These are phyloP conservation scores for Rhombomys opimus DNA, from an alignment of 2,113 vertebrate species.

Conservation along the genomic window DNA sequence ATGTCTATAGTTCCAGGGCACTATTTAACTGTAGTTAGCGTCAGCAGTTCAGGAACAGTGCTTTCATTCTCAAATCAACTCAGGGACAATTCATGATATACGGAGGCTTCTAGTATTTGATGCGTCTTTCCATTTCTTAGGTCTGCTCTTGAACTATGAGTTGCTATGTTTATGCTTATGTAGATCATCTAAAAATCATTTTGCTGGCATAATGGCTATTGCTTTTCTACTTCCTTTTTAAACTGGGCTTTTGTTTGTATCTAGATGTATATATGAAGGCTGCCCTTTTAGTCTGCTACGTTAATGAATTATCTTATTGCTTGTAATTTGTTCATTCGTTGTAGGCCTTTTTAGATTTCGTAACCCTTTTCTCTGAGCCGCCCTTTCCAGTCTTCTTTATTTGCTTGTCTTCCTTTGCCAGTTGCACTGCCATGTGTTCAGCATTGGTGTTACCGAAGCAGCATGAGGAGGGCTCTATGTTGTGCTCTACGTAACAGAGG, in stretches of 20 bases:
- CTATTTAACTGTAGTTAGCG: background rate
- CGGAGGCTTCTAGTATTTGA: background rate
- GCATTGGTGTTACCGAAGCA: background rate
- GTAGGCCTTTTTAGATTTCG: background rate
- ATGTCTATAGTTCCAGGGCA: background rate
- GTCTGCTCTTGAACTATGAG: background rate
- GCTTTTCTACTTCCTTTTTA: background rate
- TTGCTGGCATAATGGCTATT: background rate
- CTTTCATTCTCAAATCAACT: background rate
- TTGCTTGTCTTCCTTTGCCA: background rate
- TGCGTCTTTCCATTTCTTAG: background rate
- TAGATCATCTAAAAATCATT: background rate
- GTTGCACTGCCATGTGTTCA: rapidly evolving
- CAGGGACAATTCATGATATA: background rate
- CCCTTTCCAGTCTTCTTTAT: background rate
- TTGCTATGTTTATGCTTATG: background rate
- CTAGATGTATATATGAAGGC: background rate
- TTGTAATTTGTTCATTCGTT: background rate
- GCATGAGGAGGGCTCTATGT: background rate
- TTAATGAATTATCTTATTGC: background rate
- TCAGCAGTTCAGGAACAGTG: background rate
- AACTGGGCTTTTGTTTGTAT: background rate
- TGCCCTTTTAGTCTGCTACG: background rate
- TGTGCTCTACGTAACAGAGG: background rate
- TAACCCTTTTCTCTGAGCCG: background rate